Evolutionary conservation across 2,888 invertebrate species (phyloP).

Genomic region (Zelleria hepariella): DNA sequence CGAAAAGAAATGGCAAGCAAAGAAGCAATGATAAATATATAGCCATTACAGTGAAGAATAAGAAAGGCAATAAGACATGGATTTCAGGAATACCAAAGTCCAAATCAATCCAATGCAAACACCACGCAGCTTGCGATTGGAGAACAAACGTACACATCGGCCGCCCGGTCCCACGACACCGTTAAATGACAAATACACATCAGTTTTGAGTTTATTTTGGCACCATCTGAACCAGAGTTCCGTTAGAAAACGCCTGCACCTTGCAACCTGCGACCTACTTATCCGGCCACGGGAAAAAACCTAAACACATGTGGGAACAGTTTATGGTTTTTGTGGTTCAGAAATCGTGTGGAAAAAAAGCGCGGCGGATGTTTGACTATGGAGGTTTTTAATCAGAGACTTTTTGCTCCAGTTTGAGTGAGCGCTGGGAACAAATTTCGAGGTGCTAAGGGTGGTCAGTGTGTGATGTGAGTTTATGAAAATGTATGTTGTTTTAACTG

Average conservation of each 20-base stretch:
- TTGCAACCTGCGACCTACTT: slow-evolving; percentile 71
- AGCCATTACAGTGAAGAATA: too few species aligned
- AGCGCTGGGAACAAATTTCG: background rate
- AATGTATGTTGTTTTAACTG: background rate
- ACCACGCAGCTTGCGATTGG: slow-evolving; percentile 34
- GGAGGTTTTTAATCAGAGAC: slow-evolving; percentile 2
- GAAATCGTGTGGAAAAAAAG: slow-evolving; percentile 13
- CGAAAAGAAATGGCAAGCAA: too few species aligned
- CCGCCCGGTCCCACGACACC: slow-evolving; percentile 21
- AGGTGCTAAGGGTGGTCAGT: slow-evolving; percentile 2
- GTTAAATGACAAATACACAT: slow-evolving; percentile 36
- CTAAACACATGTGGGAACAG: slow-evolving; percentile 54
- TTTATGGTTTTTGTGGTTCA: slow-evolving; percentile 49
- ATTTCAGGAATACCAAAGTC: slow-evolving; percentile 4
- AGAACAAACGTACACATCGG: slow-evolving; percentile 42
- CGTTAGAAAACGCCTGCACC: slow-evolving; percentile 59
- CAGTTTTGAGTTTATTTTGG: slow-evolving; percentile 50
- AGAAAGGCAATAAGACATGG: too few species aligned
- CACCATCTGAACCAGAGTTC: slow-evolving; percentile 34
- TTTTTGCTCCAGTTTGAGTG: background rate
- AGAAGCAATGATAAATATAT: too few species aligned
- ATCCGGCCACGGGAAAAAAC: slow-evolving; percentile 49
- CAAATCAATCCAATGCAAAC: slow-evolving; percentile 20
- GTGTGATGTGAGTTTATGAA: background rate
- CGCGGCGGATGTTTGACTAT: slow-evolving; percentile 55